Percentiles rank a stretch among this genome's conserved stretches.
phyloP scores from a whole-genome alignment of 2,113 vertebrate genomes.

The Prietella phreatophila region DNA sequence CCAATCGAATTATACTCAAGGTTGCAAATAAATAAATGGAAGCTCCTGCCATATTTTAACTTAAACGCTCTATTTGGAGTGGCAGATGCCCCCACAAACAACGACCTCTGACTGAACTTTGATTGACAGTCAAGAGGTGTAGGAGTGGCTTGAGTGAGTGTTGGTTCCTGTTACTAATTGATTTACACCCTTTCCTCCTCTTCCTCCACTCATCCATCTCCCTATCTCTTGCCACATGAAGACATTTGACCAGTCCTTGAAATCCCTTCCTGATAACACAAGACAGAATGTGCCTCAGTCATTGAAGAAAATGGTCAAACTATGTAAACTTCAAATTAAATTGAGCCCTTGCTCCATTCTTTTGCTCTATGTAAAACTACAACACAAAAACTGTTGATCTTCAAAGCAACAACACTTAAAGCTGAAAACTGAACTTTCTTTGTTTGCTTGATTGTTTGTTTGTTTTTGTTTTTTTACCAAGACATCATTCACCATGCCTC shows the following conservation, averaged over 20 bases:
- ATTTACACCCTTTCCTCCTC: conserved; percentile 27
- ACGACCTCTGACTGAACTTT: conserved; percentile 3
- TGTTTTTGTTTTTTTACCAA: neutral
- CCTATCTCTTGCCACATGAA: neutral
- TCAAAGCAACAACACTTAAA: neutral
- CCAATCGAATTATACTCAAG: neutral
- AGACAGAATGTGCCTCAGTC: neutral
- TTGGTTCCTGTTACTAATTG: conserved; percentile 35
- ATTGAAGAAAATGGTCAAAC: neutral
- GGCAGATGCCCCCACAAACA: neutral
- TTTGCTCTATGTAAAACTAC: neutral
- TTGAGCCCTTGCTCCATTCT: neutral
- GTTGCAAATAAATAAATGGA: neutral
- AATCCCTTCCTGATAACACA: neutral
- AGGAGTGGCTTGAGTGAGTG: neutral
- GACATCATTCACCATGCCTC: neutral
- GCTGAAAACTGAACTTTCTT: neutral
- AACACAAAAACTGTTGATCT: neutral
- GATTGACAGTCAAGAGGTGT: conserved; percentile 13
- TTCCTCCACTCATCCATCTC: conserved; percentile 1
- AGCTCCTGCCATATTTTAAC: neutral
- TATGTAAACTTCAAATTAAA: neutral
- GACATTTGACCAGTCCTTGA: neutral
- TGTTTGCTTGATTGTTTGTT: neutral
- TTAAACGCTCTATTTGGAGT: neutral